Base-by-base conservation (phyloP, 2,888 invertebrate species). In the Lumbricus terrestris region DNA sequence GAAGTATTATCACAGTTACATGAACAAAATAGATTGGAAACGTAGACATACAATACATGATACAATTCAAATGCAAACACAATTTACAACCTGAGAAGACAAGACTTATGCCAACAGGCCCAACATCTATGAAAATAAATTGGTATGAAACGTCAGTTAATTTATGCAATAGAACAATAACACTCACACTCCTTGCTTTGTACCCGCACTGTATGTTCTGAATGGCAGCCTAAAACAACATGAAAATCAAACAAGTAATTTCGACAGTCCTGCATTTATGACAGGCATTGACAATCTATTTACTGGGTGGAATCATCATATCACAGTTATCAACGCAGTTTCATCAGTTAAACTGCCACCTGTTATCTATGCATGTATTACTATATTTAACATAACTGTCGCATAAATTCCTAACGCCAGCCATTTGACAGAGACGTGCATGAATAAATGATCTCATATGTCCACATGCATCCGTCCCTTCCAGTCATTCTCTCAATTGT, bases 131-230 rank as follows among this genome's bases (percentile, higher is more conserved):
- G 20, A 69, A 69, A 69, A 69, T n/a, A 69, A 69, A 69, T 11
- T n/a, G 29, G 8, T n/a, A 47, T 16, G 4, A 47, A 69, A 69
- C 8, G 8, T 13, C 69, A n/a, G n/a, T 69, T 69, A 11, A 69
- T n/a, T 69, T 11, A 69, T 69, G n/a, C 29, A 54, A 69, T n/a
- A n/a, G 29, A 29, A 6, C 29, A 69, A 23, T 47, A 69, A 69
- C n/a, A 88, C 35, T 89, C 54, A 47, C 89, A 34, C 16, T 33
- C 33, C 69, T 89, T 18, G n/a, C 69, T 35, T 54, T 88, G 54
- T 88, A 88, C 23, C 90, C 88, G 38, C 88, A 90, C 38, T 90
- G 90, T 35, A 82, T 88, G 69, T 90, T 90, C 88, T 42, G 69
- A 20, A 88, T 47, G 29, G 38, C 38, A 40, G 88, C 54, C 90